phyloP scores from a whole-genome alignment of 2,113 vertebrate species.

The Otus sunia region DNA sequence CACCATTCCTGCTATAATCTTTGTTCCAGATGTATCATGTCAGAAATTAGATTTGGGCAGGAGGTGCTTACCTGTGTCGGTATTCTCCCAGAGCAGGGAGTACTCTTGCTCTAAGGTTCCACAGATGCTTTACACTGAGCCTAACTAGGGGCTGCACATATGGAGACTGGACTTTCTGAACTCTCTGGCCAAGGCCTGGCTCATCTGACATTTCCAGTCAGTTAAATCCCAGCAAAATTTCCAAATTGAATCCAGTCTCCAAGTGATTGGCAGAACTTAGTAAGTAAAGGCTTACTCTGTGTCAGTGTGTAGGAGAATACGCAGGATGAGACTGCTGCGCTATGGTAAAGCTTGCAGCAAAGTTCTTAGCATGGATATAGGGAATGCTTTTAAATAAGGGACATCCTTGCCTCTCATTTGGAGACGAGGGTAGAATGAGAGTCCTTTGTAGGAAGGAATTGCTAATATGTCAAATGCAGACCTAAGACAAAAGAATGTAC shows the following conservation, averaged over 20 bases:
- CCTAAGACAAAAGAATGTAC: not conserved
- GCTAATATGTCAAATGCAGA: not conserved
- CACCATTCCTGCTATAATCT: not conserved
- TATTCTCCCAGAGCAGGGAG: not conserved
- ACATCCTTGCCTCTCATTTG: not conserved
- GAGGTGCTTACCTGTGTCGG: not conserved
- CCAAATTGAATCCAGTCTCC: not conserved
- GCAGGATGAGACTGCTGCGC: not conserved
- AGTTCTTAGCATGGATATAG: not conserved
- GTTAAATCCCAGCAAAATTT: not conserved
- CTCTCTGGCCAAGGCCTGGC: not conserved
- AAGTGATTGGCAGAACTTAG: not conserved
- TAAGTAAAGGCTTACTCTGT: not conserved
- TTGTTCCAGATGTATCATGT: not conserved
- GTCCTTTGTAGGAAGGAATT: not conserved
- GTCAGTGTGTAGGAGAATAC: not conserved
- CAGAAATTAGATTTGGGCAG: not conserved
- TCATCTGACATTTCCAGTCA: not conserved
- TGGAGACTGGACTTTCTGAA: not conserved
- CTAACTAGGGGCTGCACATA: not conserved
- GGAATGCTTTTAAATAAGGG: not conserved
- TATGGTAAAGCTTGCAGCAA: not conserved
- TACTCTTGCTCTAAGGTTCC: not conserved
- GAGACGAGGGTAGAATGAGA: not conserved
- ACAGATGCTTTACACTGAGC: not conserved